phyloP scores from a whole-genome alignment of 1,140 invertebrate species.

The Eubasilissa regina region DNA sequence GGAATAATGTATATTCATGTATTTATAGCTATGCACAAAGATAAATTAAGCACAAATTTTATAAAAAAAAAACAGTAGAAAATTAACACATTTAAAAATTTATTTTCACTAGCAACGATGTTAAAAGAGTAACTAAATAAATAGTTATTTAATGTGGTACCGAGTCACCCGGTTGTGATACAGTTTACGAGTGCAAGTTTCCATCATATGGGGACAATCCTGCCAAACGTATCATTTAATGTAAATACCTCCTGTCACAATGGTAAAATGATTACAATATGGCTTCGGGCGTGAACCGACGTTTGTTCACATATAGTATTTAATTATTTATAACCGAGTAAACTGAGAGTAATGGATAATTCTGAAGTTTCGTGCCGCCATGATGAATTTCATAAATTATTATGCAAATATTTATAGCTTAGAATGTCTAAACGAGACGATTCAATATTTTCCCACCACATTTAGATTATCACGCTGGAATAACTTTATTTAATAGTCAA shows the following conservation, averaged over 20 bases:
- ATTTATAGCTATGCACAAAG: too few species aligned
- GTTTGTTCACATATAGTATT: conserved; percentile 9
- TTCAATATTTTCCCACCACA: conserved; percentile 37
- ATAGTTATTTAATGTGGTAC: too few species aligned
- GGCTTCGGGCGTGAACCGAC: conserved; percentile 14
- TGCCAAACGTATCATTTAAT: conserved; percentile 57
- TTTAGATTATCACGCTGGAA: conserved; percentile 16
- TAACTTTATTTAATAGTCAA: too few species aligned
- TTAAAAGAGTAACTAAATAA: too few species aligned
- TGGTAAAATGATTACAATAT: conserved; percentile 50
- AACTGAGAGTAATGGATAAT: conserved; percentile 14
- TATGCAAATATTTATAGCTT: conserved; percentile 12
- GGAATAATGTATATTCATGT: too few species aligned
- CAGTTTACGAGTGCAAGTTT: conserved; percentile 35
- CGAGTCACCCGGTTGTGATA: background rate
- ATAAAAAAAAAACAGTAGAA: too few species aligned
- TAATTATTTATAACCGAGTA: background rate
- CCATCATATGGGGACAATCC: conserved; percentile 50
- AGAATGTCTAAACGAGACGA: conserved; percentile 17
- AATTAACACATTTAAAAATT: too few species aligned
- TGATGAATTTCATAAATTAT: conserved; percentile 40
- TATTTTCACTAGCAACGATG: too few species aligned
- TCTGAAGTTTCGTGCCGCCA: background rate
- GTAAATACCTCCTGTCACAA: conserved; percentile 55
- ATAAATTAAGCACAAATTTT: too few species aligned